Base-by-base conservation (phyloP, 2,113 vertebrate species). In the Bambusicola thoracicus region DNA sequence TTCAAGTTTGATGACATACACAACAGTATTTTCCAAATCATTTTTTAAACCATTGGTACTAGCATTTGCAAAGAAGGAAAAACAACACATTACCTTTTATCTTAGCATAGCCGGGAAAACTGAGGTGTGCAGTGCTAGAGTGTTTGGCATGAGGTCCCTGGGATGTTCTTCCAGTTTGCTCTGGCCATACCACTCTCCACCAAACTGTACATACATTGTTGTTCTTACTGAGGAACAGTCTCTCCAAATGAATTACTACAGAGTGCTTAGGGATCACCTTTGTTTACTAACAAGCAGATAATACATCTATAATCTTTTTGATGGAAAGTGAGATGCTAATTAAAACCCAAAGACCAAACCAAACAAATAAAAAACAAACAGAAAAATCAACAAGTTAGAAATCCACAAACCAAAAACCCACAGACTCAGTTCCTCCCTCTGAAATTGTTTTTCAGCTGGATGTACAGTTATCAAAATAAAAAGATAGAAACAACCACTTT, bases 181-280 rank as follows among this genome's bases (percentile, higher is more conserved):
- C 14, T 87, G 14, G 14, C 2, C 9, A 5, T 43, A 24, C 5
- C 58, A 3, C 4, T 30, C 5, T 2, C 8, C 16, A 24, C 16
- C 20, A 85, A 18, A 65, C 7, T 59, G 11, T 53, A 67, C 0
- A 0, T 6, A 34, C 3, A 1, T 13, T 53, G 8, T 53, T 55
- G 29, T 24, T 85, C 34, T 85, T 66, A 6, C 21, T 67, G 36
- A 6, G 48, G 15, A 76, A 51, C 41, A 53, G 30, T 58, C 10
- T 76, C 89, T 87, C 67, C 20, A 59, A 17, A 15, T 77, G 34
- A 92, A 44, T 55, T 77, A 38, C 6, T 58, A 11, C 8, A 22
- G 20, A 18, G 8, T 29, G 11, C 48, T 69, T 75, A 62, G 22
- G 8, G 3, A 58, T 36, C 49, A 61, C 10, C 17, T 73, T 69